Evolutionary conservation across 2,888 invertebrate genomes (phyloP).

Genomic region (Aphodius granarius): DNA sequence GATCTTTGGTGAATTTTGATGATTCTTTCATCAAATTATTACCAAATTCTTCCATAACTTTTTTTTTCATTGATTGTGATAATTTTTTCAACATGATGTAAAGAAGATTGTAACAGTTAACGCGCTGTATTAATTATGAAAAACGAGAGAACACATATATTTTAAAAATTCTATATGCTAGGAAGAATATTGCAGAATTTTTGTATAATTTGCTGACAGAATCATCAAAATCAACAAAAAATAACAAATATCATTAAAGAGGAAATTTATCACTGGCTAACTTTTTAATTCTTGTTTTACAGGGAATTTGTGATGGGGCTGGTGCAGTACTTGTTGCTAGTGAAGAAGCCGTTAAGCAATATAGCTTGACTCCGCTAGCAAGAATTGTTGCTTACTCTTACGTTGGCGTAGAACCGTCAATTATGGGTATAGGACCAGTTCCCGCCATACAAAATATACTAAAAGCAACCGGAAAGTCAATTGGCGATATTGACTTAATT

Average conservation of each 20-base stretch:
- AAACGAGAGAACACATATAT: neutral
- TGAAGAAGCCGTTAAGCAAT: slow-evolving; percentile 82
- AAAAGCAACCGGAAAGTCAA: slow-evolving; percentile 72
- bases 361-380: slow-evolving; percentile 86
- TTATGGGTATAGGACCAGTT: slow-evolving; percentile 98
- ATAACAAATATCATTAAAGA: too few relatives aligned
- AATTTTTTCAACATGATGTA: too few relatives aligned
- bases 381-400: slow-evolving; percentile 89
- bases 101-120: neutral
- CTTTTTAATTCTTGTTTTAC: slow-evolving; percentile 36
- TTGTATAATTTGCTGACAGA: too few relatives aligned
- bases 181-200: too few relatives aligned
- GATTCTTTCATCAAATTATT: too few relatives aligned
- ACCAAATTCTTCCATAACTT: too few relatives aligned
- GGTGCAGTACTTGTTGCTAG: slow-evolving; percentile 88
- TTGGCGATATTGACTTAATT: slow-evolving; percentile 89
- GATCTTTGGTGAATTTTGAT: too few relatives aligned
- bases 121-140: neutral
- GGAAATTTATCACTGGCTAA: too few relatives aligned
- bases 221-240: too few relatives aligned
- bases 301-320: slow-evolving; percentile 98
- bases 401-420: slow-evolving; percentile 94
- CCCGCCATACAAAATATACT: slow-evolving; percentile 89
- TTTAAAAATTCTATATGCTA: neutral
- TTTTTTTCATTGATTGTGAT: neutral